Percentiles rank a stretch among this genome's conserved stretches.
phyloP scores from a whole-genome alignment of 2,113 vertebrate genomes.

The Neodontobutis hainanensis region DNA sequence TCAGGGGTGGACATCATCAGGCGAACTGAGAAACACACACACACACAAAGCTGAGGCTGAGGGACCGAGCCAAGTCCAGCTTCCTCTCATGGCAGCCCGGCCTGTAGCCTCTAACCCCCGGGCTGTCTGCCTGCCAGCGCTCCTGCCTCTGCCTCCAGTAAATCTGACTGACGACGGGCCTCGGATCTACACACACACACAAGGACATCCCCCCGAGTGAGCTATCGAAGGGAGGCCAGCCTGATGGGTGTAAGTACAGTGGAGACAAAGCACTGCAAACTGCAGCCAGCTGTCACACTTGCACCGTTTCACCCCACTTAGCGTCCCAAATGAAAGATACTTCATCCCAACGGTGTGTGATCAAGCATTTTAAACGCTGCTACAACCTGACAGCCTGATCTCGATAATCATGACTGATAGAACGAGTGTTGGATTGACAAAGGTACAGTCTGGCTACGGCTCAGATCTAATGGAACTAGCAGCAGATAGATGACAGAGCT shows the following conservation, averaged over 20 bases:
- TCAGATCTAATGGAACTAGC: background rate
- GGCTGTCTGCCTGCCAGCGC: conserved; percentile 42
- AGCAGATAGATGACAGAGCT: too few relatives aligned
- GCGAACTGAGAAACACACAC: conserved; percentile 52
- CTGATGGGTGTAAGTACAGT: conserved; percentile 45
- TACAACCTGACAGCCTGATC: conserved; percentile 9
- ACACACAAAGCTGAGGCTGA: conserved; percentile 1
- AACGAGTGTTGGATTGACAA: conserved; percentile 33
- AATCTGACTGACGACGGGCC: conserved; percentile 65
- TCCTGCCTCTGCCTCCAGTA: conserved; percentile 43
- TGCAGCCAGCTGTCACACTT: conserved; percentile 38
- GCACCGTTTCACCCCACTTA: conserved; percentile 32
- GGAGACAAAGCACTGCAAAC: conserved; percentile 25
- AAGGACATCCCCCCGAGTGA: conserved; percentile 62
- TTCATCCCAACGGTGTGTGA: conserved; percentile 36
- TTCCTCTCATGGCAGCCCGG: conserved; percentile 26
- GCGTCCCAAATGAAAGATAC: conserved; percentile 39
- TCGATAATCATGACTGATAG: conserved; percentile 18
- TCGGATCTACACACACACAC: conserved; percentile 58
- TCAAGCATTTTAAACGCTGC: conserved; percentile 16
- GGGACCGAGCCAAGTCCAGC: conserved; percentile 27
- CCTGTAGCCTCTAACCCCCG: conserved; percentile 14
- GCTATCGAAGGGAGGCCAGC: conserved; percentile 43
- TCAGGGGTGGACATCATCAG: conserved; percentile 68
- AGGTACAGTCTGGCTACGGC: too few relatives aligned